Percentiles rank a stretch among this genome's conserved stretches.
These are phyloP conservation scores for Octonoba sinensis DNA, from an alignment of 2,888 invertebrate genomes.

Conservation along the genomic window DNA sequence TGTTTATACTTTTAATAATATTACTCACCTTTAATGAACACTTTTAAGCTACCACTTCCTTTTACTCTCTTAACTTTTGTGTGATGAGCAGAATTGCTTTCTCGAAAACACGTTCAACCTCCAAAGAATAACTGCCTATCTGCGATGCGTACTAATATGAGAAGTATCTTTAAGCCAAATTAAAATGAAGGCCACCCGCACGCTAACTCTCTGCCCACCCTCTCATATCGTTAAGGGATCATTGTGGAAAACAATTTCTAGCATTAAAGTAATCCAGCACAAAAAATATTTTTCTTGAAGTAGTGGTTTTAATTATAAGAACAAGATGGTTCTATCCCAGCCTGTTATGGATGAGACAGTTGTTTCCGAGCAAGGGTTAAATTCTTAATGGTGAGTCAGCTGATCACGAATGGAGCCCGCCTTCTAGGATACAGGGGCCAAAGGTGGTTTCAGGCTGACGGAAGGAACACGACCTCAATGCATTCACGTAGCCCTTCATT, in stretches of 20 bases:
- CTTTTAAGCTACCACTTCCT: too few relatives aligned
- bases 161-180: conserved; percentile 4
- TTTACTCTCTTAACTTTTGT: too few relatives aligned
- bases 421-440: conserved; percentile 31
- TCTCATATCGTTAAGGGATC: conserved; percentile 32
- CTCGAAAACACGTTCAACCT: too few relatives aligned
- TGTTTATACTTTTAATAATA: too few relatives aligned
- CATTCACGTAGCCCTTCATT: conserved; percentile 25
- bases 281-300: conserved; percentile 15
- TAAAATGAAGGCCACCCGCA: conserved; percentile 36
- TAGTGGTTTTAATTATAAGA: conserved; percentile 48
- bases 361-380: conserved; percentile 57
- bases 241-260: conserved; percentile 34
- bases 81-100: too few relatives aligned
- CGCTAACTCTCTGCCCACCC: not conserved
- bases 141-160: too few relatives aligned
- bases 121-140: too few relatives aligned
- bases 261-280: not conserved
- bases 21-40: too few relatives aligned
- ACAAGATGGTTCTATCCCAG: not conserved
- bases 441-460: conserved; percentile 34
- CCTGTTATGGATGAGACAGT: conserved; percentile 34
- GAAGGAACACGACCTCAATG: conserved; percentile 36
- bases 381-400: conserved; percentile 44
- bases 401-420: conserved; percentile 48